These are phyloP conservation scores for Xylophagus ater DNA, from an alignment of 2,888 invertebrate genomes.

Conservation along the genomic window DNA sequence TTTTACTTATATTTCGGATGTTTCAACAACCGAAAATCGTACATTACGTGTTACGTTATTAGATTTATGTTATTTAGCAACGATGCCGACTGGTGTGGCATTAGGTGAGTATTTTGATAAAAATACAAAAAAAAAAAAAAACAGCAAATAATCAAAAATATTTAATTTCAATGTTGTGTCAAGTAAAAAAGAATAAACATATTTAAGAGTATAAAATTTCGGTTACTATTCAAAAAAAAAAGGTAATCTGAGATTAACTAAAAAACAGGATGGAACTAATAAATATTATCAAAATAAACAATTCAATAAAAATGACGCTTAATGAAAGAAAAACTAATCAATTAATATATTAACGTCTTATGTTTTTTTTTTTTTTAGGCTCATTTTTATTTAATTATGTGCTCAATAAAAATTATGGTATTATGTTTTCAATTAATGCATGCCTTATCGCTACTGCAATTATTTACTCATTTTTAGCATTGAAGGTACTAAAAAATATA, in stretches of 20 bases:
- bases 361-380: constrained; percentile 40
- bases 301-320: too few relatives aligned
- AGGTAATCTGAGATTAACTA: too few relatives aligned
- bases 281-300: too few relatives aligned
- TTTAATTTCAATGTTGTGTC: constrained; percentile 17
- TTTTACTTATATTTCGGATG: constrained; percentile 71
- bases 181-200: too few relatives aligned
- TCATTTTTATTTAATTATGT: constrained; percentile 52
- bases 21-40: constrained; percentile 54
- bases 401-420: constrained; percentile 52
- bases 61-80: constrained; percentile 69
- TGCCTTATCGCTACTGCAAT: constrained; percentile 50
- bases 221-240: too few relatives aligned
- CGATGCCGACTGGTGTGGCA: constrained; percentile 74
- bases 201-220: too few relatives aligned
- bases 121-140: too few relatives aligned
- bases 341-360: background rate
- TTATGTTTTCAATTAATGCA: constrained; percentile 64
- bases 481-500: constrained; percentile 43
- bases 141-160: too few relatives aligned
- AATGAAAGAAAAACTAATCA: background rate
- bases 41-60: constrained; percentile 71
- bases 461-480: constrained; percentile 49
- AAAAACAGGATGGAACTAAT: too few relatives aligned
- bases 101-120: constrained; percentile 53